phyloP scores from a whole-genome alignment of 2,113 vertebrate species.

The Holacanthus passer region DNA sequence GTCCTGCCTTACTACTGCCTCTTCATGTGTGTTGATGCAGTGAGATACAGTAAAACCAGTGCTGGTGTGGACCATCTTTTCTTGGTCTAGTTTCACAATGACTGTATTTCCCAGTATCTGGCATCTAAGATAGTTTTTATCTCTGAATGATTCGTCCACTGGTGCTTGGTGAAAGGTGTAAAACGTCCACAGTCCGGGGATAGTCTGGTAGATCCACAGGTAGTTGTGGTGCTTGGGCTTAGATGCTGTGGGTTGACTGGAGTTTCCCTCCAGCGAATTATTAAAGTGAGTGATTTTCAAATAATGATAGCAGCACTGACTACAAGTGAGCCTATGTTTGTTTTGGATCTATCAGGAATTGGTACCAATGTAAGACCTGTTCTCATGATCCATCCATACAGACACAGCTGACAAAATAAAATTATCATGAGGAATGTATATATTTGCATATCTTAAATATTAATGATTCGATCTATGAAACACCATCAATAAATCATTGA shows the following conservation, averaged over 20 bases:
- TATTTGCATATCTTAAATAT: no score
- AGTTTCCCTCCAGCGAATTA: conserved; percentile 1
- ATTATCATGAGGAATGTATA: no score
- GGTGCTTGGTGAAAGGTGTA: neutral
- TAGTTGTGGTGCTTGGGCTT: neutral
- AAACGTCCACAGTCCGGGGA: neutral
- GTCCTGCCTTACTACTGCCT: neutral
- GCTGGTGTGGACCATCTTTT: neutral
- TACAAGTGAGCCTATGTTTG: neutral
- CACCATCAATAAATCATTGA: neutral
- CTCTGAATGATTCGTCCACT: neutral
- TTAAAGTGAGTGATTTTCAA: neutral
- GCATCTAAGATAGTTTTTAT: neutral
- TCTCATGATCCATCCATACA: neutral
- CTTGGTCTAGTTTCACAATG: neutral
- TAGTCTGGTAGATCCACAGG: neutral
- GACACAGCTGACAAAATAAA: neutral
- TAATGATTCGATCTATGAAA: no score
- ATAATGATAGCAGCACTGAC: neutral
- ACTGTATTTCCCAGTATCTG: neutral
- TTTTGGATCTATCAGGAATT: neutral
- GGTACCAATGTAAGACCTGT: neutral
- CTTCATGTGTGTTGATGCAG: neutral
- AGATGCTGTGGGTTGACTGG: neutral
- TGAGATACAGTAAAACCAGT: neutral